A percentile compares a stretch with the other conserved stretches of the same genome.
Conservation (phyloP, 2,797 vertebrate species). For the Falco berigora region DNA sequence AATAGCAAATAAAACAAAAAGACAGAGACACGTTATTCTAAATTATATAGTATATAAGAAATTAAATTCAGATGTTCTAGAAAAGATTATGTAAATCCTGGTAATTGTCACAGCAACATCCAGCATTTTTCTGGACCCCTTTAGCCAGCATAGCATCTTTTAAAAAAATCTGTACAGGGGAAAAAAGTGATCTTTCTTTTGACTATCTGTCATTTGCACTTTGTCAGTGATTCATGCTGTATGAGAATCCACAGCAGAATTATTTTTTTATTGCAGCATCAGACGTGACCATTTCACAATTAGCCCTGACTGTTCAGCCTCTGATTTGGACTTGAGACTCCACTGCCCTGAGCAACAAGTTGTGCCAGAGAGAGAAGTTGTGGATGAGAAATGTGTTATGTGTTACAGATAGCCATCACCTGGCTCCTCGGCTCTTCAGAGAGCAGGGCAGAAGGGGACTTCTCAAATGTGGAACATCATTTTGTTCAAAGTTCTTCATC, state of each 20-base stretch:
- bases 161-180: neutral
- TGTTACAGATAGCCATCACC: neutral
- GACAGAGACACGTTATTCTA: neutral
- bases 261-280: neutral
- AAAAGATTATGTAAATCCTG: neutral
- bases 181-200: neutral
- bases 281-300: neutral
- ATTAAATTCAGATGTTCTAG: neutral
- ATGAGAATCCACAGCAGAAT: neutral
- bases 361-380: neutral
- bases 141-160: neutral
- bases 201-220: neutral
- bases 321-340: neutral
- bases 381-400: rapidly evolving
- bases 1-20: neutral
- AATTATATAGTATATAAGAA: neutral
- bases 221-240: neutral
- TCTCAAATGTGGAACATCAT: neutral
- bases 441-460: neutral
- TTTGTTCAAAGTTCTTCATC: neutral
- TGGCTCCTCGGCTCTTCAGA: neutral
- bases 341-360: neutral
- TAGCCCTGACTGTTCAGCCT: neutral
- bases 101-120: neutral
- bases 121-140: neutral